Conservation (phyloP, 2,113 vertebrate genomes). For the Aspiorhynchus laticeps region DNA sequence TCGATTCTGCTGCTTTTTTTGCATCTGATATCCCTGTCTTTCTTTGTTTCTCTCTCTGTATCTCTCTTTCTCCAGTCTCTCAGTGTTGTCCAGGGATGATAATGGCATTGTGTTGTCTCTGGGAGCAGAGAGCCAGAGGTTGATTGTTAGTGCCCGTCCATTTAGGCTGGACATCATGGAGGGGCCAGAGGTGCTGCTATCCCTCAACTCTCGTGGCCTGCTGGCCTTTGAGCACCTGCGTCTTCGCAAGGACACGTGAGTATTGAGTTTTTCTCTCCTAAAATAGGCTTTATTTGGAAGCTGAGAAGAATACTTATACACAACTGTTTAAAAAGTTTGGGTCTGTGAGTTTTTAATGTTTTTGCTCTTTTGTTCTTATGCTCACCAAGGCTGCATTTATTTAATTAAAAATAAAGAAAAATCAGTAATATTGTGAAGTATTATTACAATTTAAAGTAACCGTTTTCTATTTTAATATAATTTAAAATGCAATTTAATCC, state of each 20-base stretch:
- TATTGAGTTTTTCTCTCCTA: conserved; percentile 38
- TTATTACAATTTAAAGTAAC: neutral
- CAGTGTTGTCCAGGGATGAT: conserved; percentile 84
- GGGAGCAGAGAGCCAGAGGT: conserved; percentile 78
- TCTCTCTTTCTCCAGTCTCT: conserved; percentile 71
- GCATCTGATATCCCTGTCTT: neutral
- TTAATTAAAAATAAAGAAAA: neutral
- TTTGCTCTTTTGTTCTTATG: neutral
- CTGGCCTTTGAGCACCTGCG: conserved; percentile 87
- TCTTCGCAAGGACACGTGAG: conserved; percentile 90
- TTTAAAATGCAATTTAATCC: neutral
- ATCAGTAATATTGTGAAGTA: neutral
- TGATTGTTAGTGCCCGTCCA: conserved; percentile 84
- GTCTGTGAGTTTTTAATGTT: neutral
- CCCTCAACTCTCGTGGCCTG: conserved; percentile 89
- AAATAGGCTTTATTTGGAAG: neutral
- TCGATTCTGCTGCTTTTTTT: neutral
- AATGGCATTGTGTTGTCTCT: conserved; percentile 85
- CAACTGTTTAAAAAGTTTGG: neutral
- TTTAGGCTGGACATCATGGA: conserved; percentile 91
- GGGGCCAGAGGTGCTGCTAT: conserved; percentile 84
- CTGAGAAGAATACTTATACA: neutral
- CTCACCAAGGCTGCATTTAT: neutral
- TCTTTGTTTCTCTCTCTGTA: neutral
- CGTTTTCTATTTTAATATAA: neutral